These are phyloP conservation scores for Peromyscus aztecus DNA, from an alignment of 2,797 vertebrate species.

Conservation along the genomic window DNA sequence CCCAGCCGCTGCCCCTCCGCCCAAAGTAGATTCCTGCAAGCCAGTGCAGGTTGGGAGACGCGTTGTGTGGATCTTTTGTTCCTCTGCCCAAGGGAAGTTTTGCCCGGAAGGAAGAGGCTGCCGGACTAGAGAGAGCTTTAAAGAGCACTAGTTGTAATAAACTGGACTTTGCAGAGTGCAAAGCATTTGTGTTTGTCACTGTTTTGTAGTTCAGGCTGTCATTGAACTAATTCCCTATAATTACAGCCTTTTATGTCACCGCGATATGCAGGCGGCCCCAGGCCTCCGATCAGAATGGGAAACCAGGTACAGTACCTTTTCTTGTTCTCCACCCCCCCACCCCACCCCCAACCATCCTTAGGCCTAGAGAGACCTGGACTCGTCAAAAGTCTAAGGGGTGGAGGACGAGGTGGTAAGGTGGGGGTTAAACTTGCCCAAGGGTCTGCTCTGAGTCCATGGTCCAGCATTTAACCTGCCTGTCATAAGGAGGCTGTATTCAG, in stretches of 20 bases:
- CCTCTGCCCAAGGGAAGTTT: conserved; percentile 62
- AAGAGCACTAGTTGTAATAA: conserved; percentile 44
- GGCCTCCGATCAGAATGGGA: conserved; percentile 98
- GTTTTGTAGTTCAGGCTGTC: conserved; percentile 74
- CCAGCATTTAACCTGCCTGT: neutral
- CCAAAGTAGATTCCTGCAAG: neutral
- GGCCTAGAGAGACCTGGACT: neutral
- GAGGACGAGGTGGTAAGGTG: neutral
- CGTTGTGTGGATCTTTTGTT: neutral
- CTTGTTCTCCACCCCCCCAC: neutral
- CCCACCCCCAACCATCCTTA: neutral
- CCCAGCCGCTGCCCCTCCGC: neutral
- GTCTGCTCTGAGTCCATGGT: neutral
- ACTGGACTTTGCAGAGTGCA: conserved; percentile 79
- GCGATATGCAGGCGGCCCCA: conserved; percentile 97
- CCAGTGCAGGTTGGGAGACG: neutral
- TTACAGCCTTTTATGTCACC: conserved; percentile 99
- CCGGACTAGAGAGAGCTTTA: conserved; percentile 25
- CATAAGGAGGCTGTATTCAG: neutral
- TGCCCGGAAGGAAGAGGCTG: conserved; percentile 63
- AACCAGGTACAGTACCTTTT: conserved; percentile 93
- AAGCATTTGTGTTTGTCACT: conserved; percentile 82
- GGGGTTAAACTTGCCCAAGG: neutral
- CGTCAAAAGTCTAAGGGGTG: neutral
- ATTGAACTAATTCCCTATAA: conserved; percentile 88